phyloP scores from a whole-genome alignment of 2,113 vertebrate genomes.

The Notarius lentiginosus region DNA sequence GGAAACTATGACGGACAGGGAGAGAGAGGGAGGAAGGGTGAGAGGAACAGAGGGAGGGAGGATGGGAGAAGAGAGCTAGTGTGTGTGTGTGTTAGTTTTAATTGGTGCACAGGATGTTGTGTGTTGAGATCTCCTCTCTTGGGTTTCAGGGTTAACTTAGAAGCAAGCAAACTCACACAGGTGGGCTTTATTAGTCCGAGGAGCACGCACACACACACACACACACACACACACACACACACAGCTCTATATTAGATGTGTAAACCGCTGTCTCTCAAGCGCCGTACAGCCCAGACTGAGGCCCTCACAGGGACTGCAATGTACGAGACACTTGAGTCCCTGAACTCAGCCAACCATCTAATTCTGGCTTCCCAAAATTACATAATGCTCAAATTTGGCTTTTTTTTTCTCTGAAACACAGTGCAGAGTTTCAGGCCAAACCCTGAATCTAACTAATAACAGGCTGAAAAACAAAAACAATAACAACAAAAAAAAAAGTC shows the following conservation, averaged over 20 bases:
- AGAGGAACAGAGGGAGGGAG: constrained; percentile 59
- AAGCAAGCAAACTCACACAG: constrained; percentile 39
- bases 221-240: background rate
- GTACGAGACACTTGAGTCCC: constrained; percentile 10
- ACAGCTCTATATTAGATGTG: constrained; percentile 4
- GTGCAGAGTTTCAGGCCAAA: constrained; percentile 19
- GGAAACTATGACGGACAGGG: constrained; percentile 81
- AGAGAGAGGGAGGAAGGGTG: constrained; percentile 42
- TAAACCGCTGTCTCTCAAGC: constrained; percentile 34
- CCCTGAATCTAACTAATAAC: constrained; percentile 23
- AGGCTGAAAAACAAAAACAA: constrained; percentile 31
- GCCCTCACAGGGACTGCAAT: constrained; percentile 29
- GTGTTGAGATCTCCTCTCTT: constrained; percentile 45
- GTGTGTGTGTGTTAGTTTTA: constrained; percentile 23
- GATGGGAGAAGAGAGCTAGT: constrained; percentile 50
- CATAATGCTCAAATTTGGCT: constrained; percentile 26
- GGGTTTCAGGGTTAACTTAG: constrained; percentile 48
- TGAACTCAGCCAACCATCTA: constrained; percentile 9
- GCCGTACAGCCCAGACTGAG: constrained; percentile 22
- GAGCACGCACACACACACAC: background rate
- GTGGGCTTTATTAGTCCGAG: constrained; percentile 50
- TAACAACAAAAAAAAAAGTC: background rate
- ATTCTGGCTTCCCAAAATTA: constrained; percentile 42
- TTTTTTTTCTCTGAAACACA: background rate
- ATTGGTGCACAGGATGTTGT: constrained; percentile 54